phyloP scores from a whole-genome alignment of 35 echinoderm and acorn worm species.

The Ophiothrix spiculata region DNA sequence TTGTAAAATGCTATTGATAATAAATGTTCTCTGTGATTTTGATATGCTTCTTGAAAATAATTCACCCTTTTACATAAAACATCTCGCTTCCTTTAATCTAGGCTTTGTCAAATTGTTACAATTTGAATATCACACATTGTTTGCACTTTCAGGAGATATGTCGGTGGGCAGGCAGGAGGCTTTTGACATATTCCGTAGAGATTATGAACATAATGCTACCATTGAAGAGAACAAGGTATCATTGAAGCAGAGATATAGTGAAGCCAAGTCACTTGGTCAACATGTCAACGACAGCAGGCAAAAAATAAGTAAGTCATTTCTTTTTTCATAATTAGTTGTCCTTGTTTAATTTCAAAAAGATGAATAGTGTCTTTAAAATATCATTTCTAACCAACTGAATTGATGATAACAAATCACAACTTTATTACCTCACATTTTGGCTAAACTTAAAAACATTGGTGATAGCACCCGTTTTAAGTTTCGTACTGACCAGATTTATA shows the following conservation, averaged over 20 bases:
- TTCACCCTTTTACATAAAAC: not conserved
- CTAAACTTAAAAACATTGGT: too few species aligned
- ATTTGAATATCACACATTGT: not conserved
- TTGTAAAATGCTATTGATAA: too few species aligned
- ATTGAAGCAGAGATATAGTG: conserved; percentile 68
- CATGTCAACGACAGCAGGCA: conserved; percentile 87
- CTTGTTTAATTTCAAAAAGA: not conserved
- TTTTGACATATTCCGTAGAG: conserved; percentile 91
- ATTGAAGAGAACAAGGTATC: conserved; percentile 82
- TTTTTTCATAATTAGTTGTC: too few species aligned
- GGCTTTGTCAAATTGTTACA: not conserved
- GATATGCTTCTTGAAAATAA: too few species aligned
- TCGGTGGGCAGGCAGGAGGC: conserved; percentile 94
- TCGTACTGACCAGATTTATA: not conserved
- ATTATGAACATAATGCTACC: conserved; percentile 71
- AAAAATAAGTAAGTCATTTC: conserved; percentile 68
- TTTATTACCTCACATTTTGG: not conserved
- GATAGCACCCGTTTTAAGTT: too few species aligned
- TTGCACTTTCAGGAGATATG: conserved; percentile 66
- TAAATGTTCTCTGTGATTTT: too few species aligned
- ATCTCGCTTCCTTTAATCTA: not conserved
- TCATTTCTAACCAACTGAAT: not conserved
- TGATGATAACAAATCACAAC: not conserved
- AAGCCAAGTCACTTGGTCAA: conserved; percentile 82
- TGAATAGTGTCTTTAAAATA: not conserved